Evolutionary conservation across 2,888 invertebrate genomes (phyloP).

Genomic region (Xestoiulus laeticollis): DNA sequence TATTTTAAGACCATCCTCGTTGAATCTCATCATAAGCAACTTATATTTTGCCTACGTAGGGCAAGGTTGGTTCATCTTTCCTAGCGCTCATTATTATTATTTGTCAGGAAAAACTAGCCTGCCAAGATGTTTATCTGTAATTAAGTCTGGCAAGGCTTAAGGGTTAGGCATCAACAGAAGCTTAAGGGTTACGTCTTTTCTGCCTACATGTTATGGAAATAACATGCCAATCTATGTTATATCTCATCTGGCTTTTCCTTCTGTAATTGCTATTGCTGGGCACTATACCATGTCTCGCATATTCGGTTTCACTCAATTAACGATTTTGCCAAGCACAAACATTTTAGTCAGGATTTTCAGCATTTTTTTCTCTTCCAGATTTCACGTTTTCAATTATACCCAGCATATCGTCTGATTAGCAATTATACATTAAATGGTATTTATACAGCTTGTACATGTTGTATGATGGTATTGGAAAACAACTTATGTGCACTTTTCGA

Average conservation of each 20-base stretch:
- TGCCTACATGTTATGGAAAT: background rate
- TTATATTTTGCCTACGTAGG: background rate
- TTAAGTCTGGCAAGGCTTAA: constrained; percentile 19
- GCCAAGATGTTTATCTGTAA: constrained; percentile 44
- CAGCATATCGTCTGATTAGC: background rate
- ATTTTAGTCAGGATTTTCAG: background rate
- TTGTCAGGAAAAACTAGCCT: constrained; percentile 37
- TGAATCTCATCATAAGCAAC: background rate
- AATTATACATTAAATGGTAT: background rate
- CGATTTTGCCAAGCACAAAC: background rate
- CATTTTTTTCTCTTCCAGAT: no score
- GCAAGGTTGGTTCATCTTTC: background rate
- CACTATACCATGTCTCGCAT: background rate
- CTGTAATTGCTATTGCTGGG: background rate
- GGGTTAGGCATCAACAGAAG: background rate
- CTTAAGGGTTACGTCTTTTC: background rate
- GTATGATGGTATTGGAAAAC: no score
- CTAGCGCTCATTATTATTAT: constrained; percentile 41
- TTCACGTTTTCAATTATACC: background rate
- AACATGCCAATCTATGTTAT: constrained; percentile 41
- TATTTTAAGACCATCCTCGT: background rate
- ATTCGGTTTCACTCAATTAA: constrained; percentile 27
- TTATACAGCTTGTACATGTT: background rate
- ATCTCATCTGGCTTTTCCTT: background rate
- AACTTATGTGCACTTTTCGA: no score